Evolutionary conservation across 2,888 invertebrate species (phyloP).

Genomic region (Melieria crassipennis): DNA sequence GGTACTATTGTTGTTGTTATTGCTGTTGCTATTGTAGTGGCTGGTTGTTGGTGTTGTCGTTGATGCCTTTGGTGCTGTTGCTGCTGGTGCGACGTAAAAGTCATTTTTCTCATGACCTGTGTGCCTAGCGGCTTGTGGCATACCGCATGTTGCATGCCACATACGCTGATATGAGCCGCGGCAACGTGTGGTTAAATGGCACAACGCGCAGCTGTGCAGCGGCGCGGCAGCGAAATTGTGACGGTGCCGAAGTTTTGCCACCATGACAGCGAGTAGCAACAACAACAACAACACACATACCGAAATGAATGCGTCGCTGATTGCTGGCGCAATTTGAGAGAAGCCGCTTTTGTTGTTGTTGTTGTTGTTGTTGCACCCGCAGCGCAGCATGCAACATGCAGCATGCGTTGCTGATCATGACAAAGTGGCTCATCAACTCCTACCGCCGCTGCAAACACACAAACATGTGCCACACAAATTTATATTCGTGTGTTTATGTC

Average conservation of each 20-base stretch:
- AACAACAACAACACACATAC: background rate
- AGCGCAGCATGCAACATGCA: background rate
- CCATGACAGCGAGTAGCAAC: background rate
- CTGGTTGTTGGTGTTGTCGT: too few species aligned
- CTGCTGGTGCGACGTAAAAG: background rate
- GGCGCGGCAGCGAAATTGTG: background rate
- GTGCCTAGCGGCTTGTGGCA: slow-evolving; percentile 4
- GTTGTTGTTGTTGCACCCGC: background rate
- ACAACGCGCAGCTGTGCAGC: background rate
- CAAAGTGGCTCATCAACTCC: slow-evolving; percentile 14
- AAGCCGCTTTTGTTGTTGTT: background rate
- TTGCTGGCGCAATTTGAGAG: too few species aligned
- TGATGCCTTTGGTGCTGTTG: too few species aligned
- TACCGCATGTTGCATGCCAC: background rate
- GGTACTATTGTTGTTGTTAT: too few species aligned
- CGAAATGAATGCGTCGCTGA: too few species aligned
- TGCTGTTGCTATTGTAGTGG: too few species aligned
- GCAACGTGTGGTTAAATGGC: slow-evolving; percentile 10
- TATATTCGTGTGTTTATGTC: background rate
- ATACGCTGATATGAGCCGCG: background rate
- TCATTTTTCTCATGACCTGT: slow-evolving; percentile 24
- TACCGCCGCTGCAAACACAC: too few species aligned
- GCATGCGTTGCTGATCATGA: slow-evolving; percentile 6
- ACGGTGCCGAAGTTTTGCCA: background rate
- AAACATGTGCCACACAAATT: too few species aligned